phyloP scores from a whole-genome alignment of 2,888 invertebrate genomes.

The Drosophila nr. fundita region DNA sequence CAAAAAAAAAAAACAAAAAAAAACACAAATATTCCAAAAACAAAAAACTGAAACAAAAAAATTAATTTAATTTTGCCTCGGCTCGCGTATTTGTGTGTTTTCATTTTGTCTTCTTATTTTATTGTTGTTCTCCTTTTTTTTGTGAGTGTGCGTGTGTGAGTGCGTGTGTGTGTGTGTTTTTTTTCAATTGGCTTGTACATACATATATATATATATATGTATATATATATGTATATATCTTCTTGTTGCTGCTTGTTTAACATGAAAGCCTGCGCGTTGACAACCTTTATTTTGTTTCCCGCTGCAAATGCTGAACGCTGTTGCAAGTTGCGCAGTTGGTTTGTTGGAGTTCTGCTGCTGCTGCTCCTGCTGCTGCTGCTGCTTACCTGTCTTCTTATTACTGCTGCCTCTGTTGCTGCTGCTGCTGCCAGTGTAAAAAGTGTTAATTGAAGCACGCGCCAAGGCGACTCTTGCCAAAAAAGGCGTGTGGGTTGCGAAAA shows the following conservation, averaged over 20 bases:
- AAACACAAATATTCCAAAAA: conserved; percentile 21
- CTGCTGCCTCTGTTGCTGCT: not conserved
- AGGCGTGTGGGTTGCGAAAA: not conserved
- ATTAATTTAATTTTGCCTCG: conserved; percentile 54
- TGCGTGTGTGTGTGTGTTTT: conserved; percentile 33
- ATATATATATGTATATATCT: conserved; percentile 17
- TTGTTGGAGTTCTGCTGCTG: not conserved
- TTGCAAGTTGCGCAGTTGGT: conserved; percentile 44
- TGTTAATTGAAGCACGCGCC: conserved; percentile 75
- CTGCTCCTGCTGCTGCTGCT: not conserved
- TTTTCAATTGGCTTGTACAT: conserved; percentile 1
- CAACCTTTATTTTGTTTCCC: conserved; percentile 24
- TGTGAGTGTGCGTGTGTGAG: conserved; percentile 25
- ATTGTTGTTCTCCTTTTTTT: conserved; percentile 6
- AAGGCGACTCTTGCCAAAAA: conserved; percentile 21
- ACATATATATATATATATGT: not conserved
- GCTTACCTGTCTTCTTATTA: not conserved
- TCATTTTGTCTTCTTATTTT: conserved; percentile 52
- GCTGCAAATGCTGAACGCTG: conserved; percentile 32
- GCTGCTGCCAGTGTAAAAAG: conserved; percentile 41
- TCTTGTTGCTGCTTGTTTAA: conserved; percentile 48
- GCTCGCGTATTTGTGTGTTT: conserved; percentile 52
- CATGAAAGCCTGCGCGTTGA: conserved; percentile 49
- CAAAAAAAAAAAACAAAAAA: conserved; percentile 3
- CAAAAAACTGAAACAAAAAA: conserved; percentile 26